Base-by-base conservation (phyloP, 2,888 invertebrate species). In the Aethes cnicana region DNA sequence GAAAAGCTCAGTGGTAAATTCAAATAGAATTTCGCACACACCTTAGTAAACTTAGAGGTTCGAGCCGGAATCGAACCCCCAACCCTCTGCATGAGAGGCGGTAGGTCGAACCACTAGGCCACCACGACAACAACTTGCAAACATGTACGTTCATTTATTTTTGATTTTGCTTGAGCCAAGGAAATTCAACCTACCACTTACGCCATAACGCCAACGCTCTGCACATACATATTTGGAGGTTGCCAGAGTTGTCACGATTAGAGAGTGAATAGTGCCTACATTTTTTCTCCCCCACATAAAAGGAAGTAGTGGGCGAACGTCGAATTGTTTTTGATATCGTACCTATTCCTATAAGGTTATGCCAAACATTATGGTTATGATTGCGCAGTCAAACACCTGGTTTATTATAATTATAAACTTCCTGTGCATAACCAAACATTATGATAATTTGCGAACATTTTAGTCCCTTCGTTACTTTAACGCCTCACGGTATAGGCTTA, bases 281-380 rank as follows among this genome's bases (percentile, higher is more conserved):
- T 64, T 69, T 69, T 71, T 69, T 68, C 60, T 61, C 54, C 54
- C 55, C 49, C 63, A 23, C 57, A 54, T 66, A 73, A 68, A 75
- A 74, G 76, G 77, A 72, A 68, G 59, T 63, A 57, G 78, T 81
- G 77, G 80, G 79, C 78, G 77, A 72, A 43, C 60, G 52, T 61
- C 53, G 56, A 58, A 66, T 64, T 62, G 63, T 66, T 72, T 74
- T 68, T 64, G 68, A 69, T 68, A 63, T 57, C 55, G 63, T 58
- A 64, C 61, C 44, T 39, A 46, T 32, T 44, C 58, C 57, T 54
- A 46, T 53, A 56, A 55, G 57, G 53, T 66, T 70, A 61, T 60
- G 62, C 60, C 68, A 71, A 58, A 47, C 59, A 55, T 52, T 46
- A 52, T 59, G 56, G 56, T 55, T 54, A 54, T 57, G 57, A 56